A percentile compares a stretch with the other conserved stretches of the same genome.
Conservation (phyloP, 1,140 invertebrate species). For the Theocolax elegans region DNA sequence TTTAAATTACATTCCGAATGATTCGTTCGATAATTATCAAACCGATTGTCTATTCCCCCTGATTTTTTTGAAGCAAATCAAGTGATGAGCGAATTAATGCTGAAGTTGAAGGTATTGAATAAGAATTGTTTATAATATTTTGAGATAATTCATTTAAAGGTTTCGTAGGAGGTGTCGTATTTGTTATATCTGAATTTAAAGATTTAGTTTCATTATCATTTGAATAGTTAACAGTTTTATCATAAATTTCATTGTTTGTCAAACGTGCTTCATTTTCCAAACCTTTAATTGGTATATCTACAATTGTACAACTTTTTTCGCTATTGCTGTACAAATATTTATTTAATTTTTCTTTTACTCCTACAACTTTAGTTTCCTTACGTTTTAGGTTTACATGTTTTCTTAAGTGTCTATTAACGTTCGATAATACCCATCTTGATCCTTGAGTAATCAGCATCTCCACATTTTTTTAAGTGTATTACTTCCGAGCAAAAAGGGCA, state of each 20-base stretch:
- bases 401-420: not conserved
- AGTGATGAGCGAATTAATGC: not conserved
- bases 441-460: not conserved
- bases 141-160: too few relatives aligned
- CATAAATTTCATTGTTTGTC: too few relatives aligned
- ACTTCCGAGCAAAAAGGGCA: not conserved
- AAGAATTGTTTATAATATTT: not conserved
- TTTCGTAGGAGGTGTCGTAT: too few relatives aligned
- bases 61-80: not conserved
- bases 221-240: too few relatives aligned
- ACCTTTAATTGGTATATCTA: too few relatives aligned
- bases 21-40: not conserved
- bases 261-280: too few relatives aligned
- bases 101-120: not conserved
- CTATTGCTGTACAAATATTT: not conserved
- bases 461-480: not conserved
- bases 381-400: not conserved
- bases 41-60: not conserved
- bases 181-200: too few relatives aligned
- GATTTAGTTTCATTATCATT: too few relatives aligned
- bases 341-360: not conserved
- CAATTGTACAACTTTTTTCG: not conserved
- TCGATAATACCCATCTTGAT: not conserved
- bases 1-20: not conserved
- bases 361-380: not conserved